These are phyloP conservation scores for Drosophila nikananu DNA, from an alignment of 1,140 invertebrate species.

Conservation along the genomic window DNA sequence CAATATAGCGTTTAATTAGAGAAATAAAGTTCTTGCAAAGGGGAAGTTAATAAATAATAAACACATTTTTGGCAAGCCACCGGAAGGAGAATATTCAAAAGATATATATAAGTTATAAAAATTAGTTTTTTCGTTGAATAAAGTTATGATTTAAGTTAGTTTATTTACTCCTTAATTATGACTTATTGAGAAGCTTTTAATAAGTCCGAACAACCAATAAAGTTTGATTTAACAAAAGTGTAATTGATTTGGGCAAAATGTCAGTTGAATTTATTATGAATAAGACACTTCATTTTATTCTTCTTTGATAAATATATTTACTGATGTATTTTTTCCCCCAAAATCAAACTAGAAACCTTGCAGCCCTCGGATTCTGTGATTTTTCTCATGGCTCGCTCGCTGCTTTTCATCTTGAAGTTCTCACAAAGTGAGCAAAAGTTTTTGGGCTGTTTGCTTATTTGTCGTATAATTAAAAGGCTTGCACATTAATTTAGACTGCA, in stretches of 20 bases:
- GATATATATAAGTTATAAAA: neutral
- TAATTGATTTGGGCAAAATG: neutral
- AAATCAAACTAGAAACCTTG: neutral
- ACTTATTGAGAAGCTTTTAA: neutral
- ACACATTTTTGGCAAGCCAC: neutral
- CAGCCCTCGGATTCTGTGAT: slow-evolving; percentile 35
- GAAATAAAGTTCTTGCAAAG: neutral
- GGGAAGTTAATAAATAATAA: neutral
- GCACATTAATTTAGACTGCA: slow-evolving; percentile 78
- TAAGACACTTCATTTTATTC: neutral
- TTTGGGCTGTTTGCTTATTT: slow-evolving; percentile 76
- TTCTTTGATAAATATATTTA: neutral
- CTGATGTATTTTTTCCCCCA: neutral
- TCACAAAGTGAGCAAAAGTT: slow-evolving; percentile 56
- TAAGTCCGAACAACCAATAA: neutral
- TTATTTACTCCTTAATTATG: neutral
- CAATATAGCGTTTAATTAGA: slow-evolving; percentile 7
- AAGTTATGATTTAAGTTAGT: neutral
- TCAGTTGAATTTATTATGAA: neutral
- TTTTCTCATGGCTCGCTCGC: slow-evolving; percentile 31
- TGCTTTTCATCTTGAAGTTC: slow-evolving; percentile 43
- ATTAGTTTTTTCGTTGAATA: too few relatives aligned
- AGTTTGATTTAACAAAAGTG: neutral
- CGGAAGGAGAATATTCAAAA: neutral
- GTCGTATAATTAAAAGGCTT: slow-evolving; percentile 79